These are phyloP conservation scores for Selenia dentaria DNA, from an alignment of 2,888 invertebrate genomes.

Conservation along the genomic window DNA sequence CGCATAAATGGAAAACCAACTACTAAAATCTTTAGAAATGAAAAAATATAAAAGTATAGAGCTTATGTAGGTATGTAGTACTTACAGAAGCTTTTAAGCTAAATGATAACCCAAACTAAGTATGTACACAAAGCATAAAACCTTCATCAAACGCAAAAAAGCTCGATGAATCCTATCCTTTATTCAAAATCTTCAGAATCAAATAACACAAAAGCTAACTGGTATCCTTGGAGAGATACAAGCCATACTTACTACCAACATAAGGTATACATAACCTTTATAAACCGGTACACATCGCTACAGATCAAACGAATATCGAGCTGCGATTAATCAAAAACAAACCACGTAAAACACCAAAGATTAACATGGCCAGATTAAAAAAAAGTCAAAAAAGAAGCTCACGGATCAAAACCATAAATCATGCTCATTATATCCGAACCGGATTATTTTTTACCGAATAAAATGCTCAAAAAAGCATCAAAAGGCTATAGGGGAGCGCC, in stretches of 20 bases:
- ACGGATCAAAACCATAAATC: slow-evolving; percentile 82
- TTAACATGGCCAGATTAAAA: slow-evolving; percentile 78
- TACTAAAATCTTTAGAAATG: too few relatives aligned
- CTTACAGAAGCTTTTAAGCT: too few relatives aligned
- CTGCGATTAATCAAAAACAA: slow-evolving; percentile 71
- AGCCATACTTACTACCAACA: slow-evolving; percentile 3
- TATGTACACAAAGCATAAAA: slow-evolving; percentile 6
- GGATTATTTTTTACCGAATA: slow-evolving; percentile 82
- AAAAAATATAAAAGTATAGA: too few relatives aligned
- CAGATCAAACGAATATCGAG: slow-evolving; percentile 57
- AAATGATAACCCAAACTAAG: slow-evolving; percentile 9
- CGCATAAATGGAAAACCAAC: too few relatives aligned
- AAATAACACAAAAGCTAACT: slow-evolving; percentile 28
- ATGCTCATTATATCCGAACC: slow-evolving; percentile 83
- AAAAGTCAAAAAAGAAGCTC: slow-evolving; percentile 61
- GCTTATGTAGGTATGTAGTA: too few relatives aligned
- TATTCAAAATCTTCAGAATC: slow-evolving; percentile 23
- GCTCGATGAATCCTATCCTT: slow-evolving; percentile 15
- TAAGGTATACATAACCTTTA: slow-evolving; percentile 10
- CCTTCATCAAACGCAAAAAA: slow-evolving; percentile 7
- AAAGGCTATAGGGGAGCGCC: slow-evolving; percentile 81
- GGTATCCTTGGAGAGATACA: slow-evolving; percentile 17
- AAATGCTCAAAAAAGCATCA: slow-evolving; percentile 82
- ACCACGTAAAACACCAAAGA: slow-evolving; percentile 69
- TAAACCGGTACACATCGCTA: slow-evolving; percentile 26